Percentiles rank a stretch among this genome's conserved stretches.
phyloP scores from a whole-genome alignment of 1,140 invertebrate species.

The Pseudomyrmex flavicornis region DNA sequence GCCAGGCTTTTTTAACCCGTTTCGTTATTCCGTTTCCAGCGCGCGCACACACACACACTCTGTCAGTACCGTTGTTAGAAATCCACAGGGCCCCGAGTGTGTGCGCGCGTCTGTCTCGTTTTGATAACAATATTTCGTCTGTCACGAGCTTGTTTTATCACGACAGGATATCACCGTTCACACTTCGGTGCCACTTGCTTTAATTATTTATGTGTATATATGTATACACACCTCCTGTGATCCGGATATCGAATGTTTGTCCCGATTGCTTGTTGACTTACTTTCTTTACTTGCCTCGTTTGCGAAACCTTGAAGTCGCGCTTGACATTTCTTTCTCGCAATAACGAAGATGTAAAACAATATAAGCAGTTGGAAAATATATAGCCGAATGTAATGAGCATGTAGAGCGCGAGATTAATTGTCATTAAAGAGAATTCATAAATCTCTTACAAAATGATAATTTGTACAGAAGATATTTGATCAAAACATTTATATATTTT shows the following conservation, averaged over 20 bases:
- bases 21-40: conserved; percentile 20
- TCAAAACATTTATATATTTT: no score
- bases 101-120: no score
- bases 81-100: not conserved
- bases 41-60: not conserved
- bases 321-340: not conserved
- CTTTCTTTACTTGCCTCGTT: not conserved
- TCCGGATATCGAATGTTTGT: no score
- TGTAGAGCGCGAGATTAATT: no score
- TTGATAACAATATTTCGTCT: not conserved
- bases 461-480: no score
- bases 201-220: conserved; percentile 10
- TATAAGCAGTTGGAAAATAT: not conserved
- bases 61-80: not conserved
- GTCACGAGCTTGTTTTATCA: not conserved
- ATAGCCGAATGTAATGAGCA: no score
- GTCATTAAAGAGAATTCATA: no score
- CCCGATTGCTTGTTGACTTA: not conserved
- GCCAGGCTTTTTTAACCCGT: not conserved
- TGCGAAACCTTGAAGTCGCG: not conserved
- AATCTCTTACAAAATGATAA: no score
- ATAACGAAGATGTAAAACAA: not conserved
- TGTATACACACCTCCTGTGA: no score
- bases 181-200: not conserved
- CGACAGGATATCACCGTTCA: conserved; percentile 18